Evolutionary conservation across 2,888 invertebrate species (phyloP), one percentile per base, ranked within the genome.

Genomic region (Papilio elwesi): DNA sequence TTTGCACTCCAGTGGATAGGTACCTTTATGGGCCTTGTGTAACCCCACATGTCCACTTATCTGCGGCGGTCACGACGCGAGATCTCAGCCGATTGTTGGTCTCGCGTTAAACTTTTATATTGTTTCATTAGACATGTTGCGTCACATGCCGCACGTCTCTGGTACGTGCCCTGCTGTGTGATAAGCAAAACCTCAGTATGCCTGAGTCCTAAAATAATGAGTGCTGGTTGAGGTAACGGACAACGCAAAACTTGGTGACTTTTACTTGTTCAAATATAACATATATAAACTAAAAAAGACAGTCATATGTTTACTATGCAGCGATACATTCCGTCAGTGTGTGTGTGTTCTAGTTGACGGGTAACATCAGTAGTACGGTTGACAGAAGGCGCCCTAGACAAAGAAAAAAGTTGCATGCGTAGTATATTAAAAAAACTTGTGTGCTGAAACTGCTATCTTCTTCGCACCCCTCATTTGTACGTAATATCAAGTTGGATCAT

Each of bases 11-110:
- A 59, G 26, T 69, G 47, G n/a, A 38, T 36, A n/a, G n/a, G 16
- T 51, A 59, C 65, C 69, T 52, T 73, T 49, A 69, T 9, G 36
- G 11, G 57, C 76, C 78, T 85, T 82, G 81, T 79, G 82, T 80
- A 85, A 86, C 80, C 79, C 76, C 88, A 88, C 87, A 88, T 87
- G 87, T 87, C 86, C 87, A 87, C 85, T 87, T 88, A 87, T 86
- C 87, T 85, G 78, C 82, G 84, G 82, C 84, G 83, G 87, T 87
- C 88, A 87, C 88, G 88, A 86, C 81, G 76, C 80, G 76, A 83
- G 84, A 84, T 84, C 83, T 76, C 71, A 26, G 74, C 70, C 80
- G 86, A 86, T 86, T 82, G 84, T 81, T 49, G 80, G 83, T 83
- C 85, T 83, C 82, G 85, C 82, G 83, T 80, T 81, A 68, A 74